Percentiles rank a stretch among this genome's conserved stretches.
These are phyloP conservation scores for Solen grandis DNA, from an alignment of 1,140 invertebrate species.

Conservation along the genomic window DNA sequence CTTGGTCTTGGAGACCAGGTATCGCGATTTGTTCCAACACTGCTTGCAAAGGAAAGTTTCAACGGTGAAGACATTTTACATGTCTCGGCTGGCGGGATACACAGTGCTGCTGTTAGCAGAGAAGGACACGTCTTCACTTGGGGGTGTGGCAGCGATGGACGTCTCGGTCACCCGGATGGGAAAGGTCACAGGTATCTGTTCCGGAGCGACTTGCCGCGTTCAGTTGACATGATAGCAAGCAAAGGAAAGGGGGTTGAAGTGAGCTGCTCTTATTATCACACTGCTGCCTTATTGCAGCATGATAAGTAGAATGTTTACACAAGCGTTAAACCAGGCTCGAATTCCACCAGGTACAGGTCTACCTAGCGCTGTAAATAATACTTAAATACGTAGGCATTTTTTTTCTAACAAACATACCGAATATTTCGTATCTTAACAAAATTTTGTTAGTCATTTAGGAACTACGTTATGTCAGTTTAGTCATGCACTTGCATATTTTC, in stretches of 20 bases:
- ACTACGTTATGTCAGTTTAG: no score
- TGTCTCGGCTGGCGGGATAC: slow-evolving; percentile 95
- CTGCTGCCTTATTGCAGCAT: slow-evolving; percentile 49
- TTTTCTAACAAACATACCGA: no score
- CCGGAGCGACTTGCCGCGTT: slow-evolving; percentile 59
- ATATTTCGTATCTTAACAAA: no score
- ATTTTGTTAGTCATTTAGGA: no score
- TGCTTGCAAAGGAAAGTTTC: slow-evolving; percentile 86
- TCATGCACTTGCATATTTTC: no score
- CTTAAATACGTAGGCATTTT: no score
- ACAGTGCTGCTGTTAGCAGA: slow-evolving; percentile 94
- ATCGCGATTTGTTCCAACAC: slow-evolving; percentile 87
- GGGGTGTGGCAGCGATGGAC: slow-evolving; percentile 95
- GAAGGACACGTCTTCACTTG: slow-evolving; percentile 95
- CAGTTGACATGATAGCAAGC: slow-evolving; percentile 48
- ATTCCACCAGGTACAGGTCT: no score
- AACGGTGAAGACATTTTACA: slow-evolving; percentile 91
- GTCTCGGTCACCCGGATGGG: slow-evolving; percentile 92
- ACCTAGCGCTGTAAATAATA: no score
- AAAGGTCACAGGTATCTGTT: slow-evolving; percentile 67
- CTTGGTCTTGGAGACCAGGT: slow-evolving; percentile 65
- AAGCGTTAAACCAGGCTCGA: no score
- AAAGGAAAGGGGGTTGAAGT: slow-evolving; percentile 28
- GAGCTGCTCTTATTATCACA: slow-evolving; percentile 66
- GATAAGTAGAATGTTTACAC: no score